These are phyloP conservation scores for Hystrix cristata DNA, from an alignment of 2,113 vertebrate species.

Conservation along the genomic window DNA sequence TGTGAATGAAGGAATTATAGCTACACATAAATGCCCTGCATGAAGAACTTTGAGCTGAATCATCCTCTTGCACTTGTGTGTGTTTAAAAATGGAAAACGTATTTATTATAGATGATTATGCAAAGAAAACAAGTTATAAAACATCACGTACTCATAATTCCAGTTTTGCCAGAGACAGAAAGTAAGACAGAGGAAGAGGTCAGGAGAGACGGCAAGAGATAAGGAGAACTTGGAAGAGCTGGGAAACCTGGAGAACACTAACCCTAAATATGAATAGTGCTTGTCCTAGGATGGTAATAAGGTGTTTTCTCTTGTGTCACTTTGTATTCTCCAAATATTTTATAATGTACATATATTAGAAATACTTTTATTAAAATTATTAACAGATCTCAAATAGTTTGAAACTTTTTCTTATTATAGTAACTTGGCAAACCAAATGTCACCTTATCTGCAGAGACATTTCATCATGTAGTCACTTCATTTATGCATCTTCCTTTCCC, in stretches of 20 bases:
- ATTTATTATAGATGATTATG: conserved; percentile 30
- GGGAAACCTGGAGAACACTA: not conserved
- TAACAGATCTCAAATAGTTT: not conserved
- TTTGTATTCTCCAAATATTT: not conserved
- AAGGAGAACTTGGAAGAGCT: not conserved
- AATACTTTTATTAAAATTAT: not conserved
- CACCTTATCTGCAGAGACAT: not conserved
- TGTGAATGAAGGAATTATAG: not conserved
- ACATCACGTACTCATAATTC: not conserved
- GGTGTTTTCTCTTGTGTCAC: not conserved
- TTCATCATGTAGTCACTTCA: not conserved
- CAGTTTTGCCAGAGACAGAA: not conserved
- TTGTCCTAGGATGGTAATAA: not conserved
- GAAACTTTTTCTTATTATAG: not conserved
- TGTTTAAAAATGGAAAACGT: conserved; percentile 22
- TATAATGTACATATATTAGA: not conserved
- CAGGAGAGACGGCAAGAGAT: not conserved
- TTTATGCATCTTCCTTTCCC: not conserved
- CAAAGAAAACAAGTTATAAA: not conserved
- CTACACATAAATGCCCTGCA: not conserved
- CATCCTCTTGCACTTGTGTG: not conserved
- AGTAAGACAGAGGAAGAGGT: not conserved
- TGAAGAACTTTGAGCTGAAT: not conserved
- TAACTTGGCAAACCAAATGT: conserved; percentile 12
- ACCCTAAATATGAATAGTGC: not conserved